phyloP scores from a whole-genome alignment of 2,113 vertebrate species.

The Setophaga kirtlandii region DNA sequence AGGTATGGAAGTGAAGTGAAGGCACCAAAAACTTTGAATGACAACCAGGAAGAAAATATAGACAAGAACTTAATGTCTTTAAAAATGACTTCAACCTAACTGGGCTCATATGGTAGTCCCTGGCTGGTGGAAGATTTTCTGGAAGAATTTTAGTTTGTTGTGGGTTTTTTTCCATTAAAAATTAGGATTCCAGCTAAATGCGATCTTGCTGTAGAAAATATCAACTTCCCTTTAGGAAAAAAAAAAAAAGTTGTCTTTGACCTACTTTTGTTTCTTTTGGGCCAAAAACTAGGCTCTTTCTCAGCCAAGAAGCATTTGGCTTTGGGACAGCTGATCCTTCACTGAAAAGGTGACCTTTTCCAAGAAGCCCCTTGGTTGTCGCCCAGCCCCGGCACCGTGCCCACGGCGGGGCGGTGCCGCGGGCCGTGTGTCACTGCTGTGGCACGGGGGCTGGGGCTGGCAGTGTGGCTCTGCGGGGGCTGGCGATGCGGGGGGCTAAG shows the following conservation, averaged over 20 bases:
- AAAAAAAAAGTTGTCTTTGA: conserved; percentile 4
- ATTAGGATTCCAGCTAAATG: conserved; percentile 38
- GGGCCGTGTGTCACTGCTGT: background rate
- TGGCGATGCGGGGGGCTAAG: conserved; percentile 23
- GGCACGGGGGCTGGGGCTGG: conserved; percentile 20
- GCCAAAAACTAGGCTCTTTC: conserved; percentile 42
- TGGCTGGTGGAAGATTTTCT: conserved; percentile 58
- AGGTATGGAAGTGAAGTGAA: conserved; percentile 70
- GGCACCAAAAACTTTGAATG: conserved; percentile 69
- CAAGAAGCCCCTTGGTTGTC: background rate
- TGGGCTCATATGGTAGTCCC: conserved; percentile 39
- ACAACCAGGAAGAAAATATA: conserved; percentile 69
- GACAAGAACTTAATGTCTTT: conserved; percentile 62
- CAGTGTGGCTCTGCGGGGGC: conserved; percentile 7
- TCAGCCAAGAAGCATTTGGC: conserved; percentile 22
- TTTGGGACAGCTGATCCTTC: conserved; percentile 40
- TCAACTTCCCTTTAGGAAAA: background rate
- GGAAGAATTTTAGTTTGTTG: background rate
- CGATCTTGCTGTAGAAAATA: conserved; percentile 45
- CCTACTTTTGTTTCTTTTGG: conserved; percentile 32
- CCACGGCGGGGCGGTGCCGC: background rate
- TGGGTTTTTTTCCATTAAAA: background rate
- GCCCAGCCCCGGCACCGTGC: conserved; percentile 10
- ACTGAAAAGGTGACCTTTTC: conserved; percentile 43
- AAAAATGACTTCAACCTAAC: conserved; percentile 65